These are phyloP conservation scores for Psilopogon haemacephalus DNA, from an alignment of 2,113 vertebrate species.

Conservation along the genomic window DNA sequence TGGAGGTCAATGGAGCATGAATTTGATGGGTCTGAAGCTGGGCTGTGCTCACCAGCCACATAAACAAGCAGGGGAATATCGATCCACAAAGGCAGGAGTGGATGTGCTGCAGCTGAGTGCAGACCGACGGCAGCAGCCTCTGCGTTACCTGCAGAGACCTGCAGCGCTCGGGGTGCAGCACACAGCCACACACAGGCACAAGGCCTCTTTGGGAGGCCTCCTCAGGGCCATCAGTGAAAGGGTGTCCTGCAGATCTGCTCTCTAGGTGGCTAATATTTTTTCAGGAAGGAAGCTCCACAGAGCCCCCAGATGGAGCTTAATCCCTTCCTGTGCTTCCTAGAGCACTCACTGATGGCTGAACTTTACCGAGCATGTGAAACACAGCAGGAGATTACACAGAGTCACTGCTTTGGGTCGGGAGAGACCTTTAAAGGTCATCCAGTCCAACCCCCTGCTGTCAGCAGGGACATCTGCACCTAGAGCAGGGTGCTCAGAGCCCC, in stretches of 20 bases:
- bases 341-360: not conserved
- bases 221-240: not conserved
- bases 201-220: not conserved
- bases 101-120: not conserved
- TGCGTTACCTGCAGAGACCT: not conserved
- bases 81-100: not conserved
- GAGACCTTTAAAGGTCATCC: too few species aligned
- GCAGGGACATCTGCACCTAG: too few species aligned
- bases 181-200: fast-evolving
- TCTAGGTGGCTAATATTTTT: not conserved
- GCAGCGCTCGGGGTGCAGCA: not conserved
- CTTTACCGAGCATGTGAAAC: not conserved
- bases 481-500: too few species aligned
- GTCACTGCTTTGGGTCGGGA: too few species aligned
- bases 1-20: not conserved
- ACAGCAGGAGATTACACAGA: not conserved
- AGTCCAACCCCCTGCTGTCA: too few species aligned
- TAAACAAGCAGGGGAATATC: not conserved
- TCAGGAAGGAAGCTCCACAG: not conserved
- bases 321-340: not conserved
- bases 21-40: not conserved
- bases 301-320: not conserved
- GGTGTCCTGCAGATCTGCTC: not conserved
- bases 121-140: not conserved
- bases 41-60: not conserved